phyloP scores from a whole-genome alignment of 2,113 vertebrate species.

The Calidris pugnax region DNA sequence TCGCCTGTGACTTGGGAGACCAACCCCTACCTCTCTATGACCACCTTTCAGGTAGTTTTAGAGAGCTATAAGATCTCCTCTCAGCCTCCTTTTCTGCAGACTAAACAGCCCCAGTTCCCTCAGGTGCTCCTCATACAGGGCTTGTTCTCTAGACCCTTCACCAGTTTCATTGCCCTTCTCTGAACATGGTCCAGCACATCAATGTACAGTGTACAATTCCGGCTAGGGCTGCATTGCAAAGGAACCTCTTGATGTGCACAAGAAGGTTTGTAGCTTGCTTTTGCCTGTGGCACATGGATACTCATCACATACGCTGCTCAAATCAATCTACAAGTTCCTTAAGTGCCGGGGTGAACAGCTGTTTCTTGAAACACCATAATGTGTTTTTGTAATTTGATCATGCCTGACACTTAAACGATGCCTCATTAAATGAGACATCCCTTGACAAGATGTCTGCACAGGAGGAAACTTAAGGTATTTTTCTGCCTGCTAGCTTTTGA shows the following conservation, averaged over 20 bases:
- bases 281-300: not conserved
- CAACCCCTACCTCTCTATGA: not conserved
- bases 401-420: not conserved
- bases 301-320: not conserved
- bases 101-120: not conserved
- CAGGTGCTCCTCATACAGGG: not conserved
- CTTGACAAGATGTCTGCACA: not conserved
- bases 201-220: not conserved
- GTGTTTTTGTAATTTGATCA: not conserved
- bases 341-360: not conserved
- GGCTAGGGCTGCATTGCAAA: not conserved
- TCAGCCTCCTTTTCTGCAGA: not conserved
- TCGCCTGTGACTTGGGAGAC: not conserved
- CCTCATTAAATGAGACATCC: not conserved
- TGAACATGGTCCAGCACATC: not conserved
- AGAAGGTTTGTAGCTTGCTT: not conserved
- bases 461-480: not conserved
- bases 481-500: not conserved
- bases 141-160: not conserved
- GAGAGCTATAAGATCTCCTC: not conserved
- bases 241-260: not conserved
- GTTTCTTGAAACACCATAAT: not conserved
- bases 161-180: not conserved
- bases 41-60: not conserved
- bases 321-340: not conserved